Evolutionary conservation across 2,113 vertebrate species (phyloP).

Genomic region (Nibea albiflora): DNA sequence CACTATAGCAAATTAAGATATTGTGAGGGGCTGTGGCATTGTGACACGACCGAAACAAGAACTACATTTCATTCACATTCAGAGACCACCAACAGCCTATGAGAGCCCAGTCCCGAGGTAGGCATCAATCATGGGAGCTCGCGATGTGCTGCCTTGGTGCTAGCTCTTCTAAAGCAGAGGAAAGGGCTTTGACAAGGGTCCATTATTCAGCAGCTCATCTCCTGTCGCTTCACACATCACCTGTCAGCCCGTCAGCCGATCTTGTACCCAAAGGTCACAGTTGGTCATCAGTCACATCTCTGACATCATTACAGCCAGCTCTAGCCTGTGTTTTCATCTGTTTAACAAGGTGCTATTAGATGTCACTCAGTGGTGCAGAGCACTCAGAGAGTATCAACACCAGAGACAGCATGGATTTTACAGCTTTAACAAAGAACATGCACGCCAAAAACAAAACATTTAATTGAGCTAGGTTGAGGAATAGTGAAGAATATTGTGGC

Average conservation of each 20-base stretch:
- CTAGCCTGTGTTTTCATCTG: slow-evolving; percentile 15
- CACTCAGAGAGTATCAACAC: slow-evolving; percentile 5
- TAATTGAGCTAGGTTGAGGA: background rate
- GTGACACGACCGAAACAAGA: slow-evolving; percentile 54
- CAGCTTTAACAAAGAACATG: background rate
- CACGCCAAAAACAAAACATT: background rate
- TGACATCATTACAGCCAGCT: slow-evolving; percentile 20
- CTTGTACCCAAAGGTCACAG: slow-evolving; percentile 35
- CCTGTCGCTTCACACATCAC: slow-evolving; percentile 58
- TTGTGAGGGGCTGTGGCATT: slow-evolving; percentile 18
- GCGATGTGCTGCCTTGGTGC: background rate
- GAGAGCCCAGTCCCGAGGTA: slow-evolving; percentile 42
- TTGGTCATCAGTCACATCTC: slow-evolving; percentile 58
- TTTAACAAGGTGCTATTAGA: slow-evolving; percentile 35
- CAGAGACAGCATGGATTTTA: background rate
- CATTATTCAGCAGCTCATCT: slow-evolving; percentile 74
- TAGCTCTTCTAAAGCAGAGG: slow-evolving; percentile 29
- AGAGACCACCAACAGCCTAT: slow-evolving; percentile 60
- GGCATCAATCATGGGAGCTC: slow-evolving; percentile 65
- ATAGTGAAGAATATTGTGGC: no score
- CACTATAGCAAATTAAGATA: slow-evolving; percentile 44
- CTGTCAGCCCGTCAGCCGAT: slow-evolving; percentile 44
- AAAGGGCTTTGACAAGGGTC: slow-evolving; percentile 55
- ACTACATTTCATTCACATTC: slow-evolving; percentile 53
- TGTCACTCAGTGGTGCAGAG: slow-evolving; percentile 16